phyloP scores from a whole-genome alignment of 2,888 invertebrate genomes.

The Trachelus iudaicus region DNA sequence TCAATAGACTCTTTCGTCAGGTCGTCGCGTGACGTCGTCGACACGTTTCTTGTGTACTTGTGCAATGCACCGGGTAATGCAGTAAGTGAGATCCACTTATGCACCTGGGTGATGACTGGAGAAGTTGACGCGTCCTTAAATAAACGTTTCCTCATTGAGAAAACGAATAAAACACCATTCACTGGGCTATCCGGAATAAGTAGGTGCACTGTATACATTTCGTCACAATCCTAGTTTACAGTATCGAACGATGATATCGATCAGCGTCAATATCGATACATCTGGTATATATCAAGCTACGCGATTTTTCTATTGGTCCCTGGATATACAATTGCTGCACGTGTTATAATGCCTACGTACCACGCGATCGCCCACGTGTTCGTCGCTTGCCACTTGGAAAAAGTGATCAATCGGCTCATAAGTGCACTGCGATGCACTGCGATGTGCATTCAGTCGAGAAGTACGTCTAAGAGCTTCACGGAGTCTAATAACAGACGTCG shows the following conservation, averaged over 20 bases:
- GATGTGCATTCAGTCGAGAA: not conserved
- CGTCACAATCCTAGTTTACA: not conserved
- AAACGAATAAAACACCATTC: not conserved
- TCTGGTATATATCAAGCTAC: not conserved
- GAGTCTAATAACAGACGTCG: not conserved
- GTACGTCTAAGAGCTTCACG: not conserved
- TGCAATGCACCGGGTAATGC: not conserved
- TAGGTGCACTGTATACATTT: not conserved
- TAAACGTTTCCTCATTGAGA: not conserved
- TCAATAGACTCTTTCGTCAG: constrained; percentile 56
- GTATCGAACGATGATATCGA: not conserved
- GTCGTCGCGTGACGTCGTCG: constrained; percentile 41
- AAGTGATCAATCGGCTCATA: not conserved
- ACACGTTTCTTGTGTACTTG: not conserved
- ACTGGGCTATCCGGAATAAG: not conserved
- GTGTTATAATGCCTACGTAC: not conserved
- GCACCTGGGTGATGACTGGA: not conserved
- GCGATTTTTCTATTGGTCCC: not conserved
- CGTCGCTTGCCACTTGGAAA: not conserved
- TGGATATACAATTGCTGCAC: not conserved
- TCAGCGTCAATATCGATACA: not conserved
- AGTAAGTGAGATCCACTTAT: not conserved
- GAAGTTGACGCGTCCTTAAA: not conserved
- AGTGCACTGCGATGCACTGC: not conserved
- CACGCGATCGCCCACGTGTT: constrained; percentile 3